A percentile compares a stretch with the other conserved stretches of the same genome.
phyloP scores from a whole-genome alignment of 1,140 invertebrate species.

The Listronotus bonariensis region DNA sequence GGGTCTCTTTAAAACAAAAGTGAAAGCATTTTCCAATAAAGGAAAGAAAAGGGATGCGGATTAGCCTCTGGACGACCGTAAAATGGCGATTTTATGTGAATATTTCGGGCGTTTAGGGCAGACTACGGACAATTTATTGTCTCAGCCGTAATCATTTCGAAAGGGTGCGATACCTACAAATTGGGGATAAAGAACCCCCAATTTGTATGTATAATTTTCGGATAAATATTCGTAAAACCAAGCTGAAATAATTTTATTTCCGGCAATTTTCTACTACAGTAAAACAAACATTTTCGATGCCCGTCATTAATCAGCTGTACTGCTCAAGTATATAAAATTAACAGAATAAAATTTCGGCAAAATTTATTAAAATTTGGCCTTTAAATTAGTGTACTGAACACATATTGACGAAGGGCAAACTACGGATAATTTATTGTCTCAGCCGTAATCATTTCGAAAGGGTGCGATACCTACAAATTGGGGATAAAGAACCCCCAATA shows the following conservation, averaged over 20 bases:
- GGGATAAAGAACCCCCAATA: too few relatives aligned
- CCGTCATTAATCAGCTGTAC: too few relatives aligned
- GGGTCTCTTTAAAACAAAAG: conserved; percentile 13
- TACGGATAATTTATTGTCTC: conserved; percentile 8
- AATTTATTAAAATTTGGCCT: too few relatives aligned
- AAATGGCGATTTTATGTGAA: conserved; percentile 28
- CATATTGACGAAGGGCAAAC: too few relatives aligned
- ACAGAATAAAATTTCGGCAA: too few relatives aligned
- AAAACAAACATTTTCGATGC: too few relatives aligned
- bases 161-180: conserved; percentile 12
- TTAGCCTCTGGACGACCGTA: conserved; percentile 18
- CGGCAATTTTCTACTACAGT: too few relatives aligned
- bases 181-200: not conserved
- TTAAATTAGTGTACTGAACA: too few relatives aligned
- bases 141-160: conserved; percentile 16
- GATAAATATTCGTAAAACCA: not conserved
- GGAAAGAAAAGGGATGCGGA: conserved; percentile 23
- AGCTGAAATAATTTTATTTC: too few relatives aligned
- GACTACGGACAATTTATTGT: conserved; percentile 10
- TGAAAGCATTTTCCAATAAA: conserved; percentile 24
- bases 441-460: too few relatives aligned
- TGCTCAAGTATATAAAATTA: too few relatives aligned
- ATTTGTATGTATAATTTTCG: conserved; percentile 10
- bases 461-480: conserved; percentile 15
- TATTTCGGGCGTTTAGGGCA: conserved; percentile 21